Evolutionary conservation across 2,888 invertebrate species (phyloP).

Genomic region (Sarcophaga caerulescens): DNA sequence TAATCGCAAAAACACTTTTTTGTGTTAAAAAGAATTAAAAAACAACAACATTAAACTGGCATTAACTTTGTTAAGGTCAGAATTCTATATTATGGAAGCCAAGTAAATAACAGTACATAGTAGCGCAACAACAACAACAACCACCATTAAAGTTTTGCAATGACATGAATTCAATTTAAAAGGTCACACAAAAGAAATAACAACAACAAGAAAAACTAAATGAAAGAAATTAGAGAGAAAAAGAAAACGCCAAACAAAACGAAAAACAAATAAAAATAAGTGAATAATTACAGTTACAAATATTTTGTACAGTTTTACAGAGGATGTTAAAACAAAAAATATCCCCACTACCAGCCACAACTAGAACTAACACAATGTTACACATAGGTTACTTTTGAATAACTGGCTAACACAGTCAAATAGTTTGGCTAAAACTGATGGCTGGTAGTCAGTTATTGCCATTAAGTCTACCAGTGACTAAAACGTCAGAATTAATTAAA

Average conservation of each 20-base stretch:
- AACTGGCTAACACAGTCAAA: too few relatives aligned
- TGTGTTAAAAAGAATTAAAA: neutral
- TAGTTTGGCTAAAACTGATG: too few relatives aligned
- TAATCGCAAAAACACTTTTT: neutral
- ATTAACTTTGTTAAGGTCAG: constrained; percentile 26
- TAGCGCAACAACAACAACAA: neutral
- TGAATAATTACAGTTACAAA: neutral
- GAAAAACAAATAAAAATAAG: neutral
- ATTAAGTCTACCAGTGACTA: too few relatives aligned
- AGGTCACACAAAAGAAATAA: constrained; percentile 17
- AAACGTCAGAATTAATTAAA: too few relatives aligned
- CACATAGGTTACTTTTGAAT: too few relatives aligned
- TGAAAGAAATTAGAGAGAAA: neutral
- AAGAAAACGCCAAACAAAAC: neutral
- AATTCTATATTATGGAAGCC: neutral
- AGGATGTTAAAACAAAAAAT: too few relatives aligned
- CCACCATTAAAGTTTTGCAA: neutral
- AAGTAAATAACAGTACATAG: constrained; percentile 8
- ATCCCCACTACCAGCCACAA: too few relatives aligned
- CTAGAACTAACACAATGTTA: too few relatives aligned
- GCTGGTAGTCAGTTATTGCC: too few relatives aligned
- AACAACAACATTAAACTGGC: neutral
- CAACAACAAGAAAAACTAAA: neutral
- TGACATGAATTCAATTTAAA: constrained; percentile 27
- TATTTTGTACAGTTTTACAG: too few relatives aligned